Conservation (phyloP, 2,797 vertebrate species). For the Peromyscus aztecus region DNA sequence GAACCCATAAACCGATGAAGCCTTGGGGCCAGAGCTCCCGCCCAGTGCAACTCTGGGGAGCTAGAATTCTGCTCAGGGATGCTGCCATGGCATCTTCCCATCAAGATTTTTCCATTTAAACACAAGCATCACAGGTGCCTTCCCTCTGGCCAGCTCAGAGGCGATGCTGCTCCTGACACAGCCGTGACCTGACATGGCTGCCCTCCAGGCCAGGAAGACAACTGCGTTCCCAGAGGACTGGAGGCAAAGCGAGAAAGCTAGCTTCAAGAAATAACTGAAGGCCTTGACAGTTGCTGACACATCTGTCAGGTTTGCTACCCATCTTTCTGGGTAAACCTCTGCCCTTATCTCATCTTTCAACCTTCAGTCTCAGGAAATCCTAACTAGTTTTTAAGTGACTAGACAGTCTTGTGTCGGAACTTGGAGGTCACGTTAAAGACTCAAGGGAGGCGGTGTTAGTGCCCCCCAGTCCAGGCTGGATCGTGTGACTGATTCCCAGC, state of each 20-base stretch:
- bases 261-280: background rate
- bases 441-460: background rate
- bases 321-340: background rate
- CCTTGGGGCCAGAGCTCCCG: background rate
- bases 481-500: background rate
- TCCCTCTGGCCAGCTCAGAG: background rate
- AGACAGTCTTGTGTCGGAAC: background rate
- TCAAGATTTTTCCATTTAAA: background rate
- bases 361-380: constrained; percentile 6
- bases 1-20: background rate
- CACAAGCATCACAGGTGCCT: background rate
- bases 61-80: background rate
- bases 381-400: constrained; percentile 6
- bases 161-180: background rate
- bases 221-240: background rate
- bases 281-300: background rate
- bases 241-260: background rate
- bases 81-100: background rate
- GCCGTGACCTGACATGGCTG: background rate
- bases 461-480: background rate
- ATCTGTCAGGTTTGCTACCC: background rate
- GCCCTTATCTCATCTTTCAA: background rate
- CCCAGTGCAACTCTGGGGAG: background rate
- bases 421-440: background rate
- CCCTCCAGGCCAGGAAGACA: background rate